These are phyloP conservation scores for Reticulitermes lucifugus DNA, from an alignment of 2,888 invertebrate genomes.

Conservation along the genomic window DNA sequence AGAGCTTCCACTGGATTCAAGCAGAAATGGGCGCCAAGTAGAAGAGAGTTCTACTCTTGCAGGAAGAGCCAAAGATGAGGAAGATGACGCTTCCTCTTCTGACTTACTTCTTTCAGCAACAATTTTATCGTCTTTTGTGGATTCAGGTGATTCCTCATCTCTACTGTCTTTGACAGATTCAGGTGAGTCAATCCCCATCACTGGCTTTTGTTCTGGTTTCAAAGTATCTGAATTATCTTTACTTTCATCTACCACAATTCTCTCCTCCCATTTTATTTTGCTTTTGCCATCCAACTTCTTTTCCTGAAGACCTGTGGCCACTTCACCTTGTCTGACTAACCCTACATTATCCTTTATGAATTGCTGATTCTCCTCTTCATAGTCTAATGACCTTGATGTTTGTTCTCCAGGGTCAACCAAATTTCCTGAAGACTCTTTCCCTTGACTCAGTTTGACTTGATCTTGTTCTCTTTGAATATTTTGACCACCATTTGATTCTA, in stretches of 20 bases:
- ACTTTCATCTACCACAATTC: neutral
- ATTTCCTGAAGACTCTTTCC: neutral
- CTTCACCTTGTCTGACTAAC: too few relatives aligned
- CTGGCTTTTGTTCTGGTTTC: neutral
- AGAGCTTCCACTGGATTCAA: slow-evolving; percentile 88
- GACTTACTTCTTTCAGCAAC: slow-evolving; percentile 47
- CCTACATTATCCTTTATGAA: too few relatives aligned
- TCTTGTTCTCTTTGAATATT: neutral
- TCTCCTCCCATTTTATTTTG: neutral
- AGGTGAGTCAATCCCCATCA: neutral
- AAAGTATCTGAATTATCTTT: neutral
- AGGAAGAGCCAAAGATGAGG: slow-evolving; percentile 58
- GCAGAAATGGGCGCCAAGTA: slow-evolving; percentile 85
- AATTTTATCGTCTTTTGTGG: slow-evolving; percentile 37
- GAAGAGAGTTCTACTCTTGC: slow-evolving; percentile 76
- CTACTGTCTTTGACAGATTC: slow-evolving; percentile 14
- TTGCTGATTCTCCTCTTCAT: too few relatives aligned
- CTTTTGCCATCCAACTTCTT: too few relatives aligned
- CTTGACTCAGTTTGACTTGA: neutral
- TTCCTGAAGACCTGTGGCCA: too few relatives aligned
- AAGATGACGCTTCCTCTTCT: slow-evolving; percentile 55
- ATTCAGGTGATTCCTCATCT: slow-evolving; percentile 45
- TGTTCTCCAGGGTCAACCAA: neutral
- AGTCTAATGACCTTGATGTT: neutral
- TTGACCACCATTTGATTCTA: neutral